Base-by-base conservation (phyloP, 23 tunicate species). In the Halocynthia aurantium region DNA sequence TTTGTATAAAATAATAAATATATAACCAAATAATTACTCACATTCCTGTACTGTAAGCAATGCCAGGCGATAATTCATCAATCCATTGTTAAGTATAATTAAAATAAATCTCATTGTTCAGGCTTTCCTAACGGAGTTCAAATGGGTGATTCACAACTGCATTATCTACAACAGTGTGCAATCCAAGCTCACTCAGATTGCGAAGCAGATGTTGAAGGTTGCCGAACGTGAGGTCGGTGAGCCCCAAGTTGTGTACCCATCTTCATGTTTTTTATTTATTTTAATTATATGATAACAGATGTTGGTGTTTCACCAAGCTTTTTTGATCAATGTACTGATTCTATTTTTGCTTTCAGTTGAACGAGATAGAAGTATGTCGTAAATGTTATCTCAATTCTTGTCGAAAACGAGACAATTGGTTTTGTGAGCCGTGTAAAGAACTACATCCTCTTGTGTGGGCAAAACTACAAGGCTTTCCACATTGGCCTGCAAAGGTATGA, bases 401-500 rank as follows among this genome's bases (percentile, higher is more conserved):
- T 55, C 80, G 85, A 55, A 95, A 95, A 31, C 78, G 96, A 8
- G 87, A 80, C 7, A 83, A 95, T 67, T 95, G 99, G 99, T 95
- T 95, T 67, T 84, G 91, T 63, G 96, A 95, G 70, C 96, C 96
- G 6, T 95, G 99, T 69, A 83, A 87, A 67, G 88, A 89, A 15
- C 72, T 76, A 22, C 99, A 95, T 67, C 72, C 88, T 51, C 72
- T 95, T 10, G 93, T 95, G 65, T 95, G 99, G 99, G 99, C 96
- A 17, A 95, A 95, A 62, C 61, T 95, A 67, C 87, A 86, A 69
- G 96, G 99, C n/a, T 94, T 89, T 78, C 93, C 99, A 10, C 97
- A 90, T 62, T 95, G 99, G 99, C 99, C 99, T 61, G 99, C 88
- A 9, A 95, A 95, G 76, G 99, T 87, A 19, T 10, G 70, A n/a